A percentile compares a stretch with the other conserved stretches of the same genome.
These are phyloP conservation scores for Clepsis dumicolana DNA, from an alignment of 2,888 invertebrate genomes.

Conservation along the genomic window DNA sequence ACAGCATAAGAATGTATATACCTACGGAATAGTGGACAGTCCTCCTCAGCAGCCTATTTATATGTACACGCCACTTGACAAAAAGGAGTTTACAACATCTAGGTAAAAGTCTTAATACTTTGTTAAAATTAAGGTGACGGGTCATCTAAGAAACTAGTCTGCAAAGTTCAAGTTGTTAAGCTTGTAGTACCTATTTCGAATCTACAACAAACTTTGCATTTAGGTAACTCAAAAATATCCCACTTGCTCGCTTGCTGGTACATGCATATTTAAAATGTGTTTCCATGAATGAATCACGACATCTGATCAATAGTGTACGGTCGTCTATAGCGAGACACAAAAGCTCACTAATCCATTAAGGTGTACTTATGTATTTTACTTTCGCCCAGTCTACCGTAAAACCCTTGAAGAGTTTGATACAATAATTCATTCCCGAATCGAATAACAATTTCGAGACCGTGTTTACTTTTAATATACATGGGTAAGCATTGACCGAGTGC, in stretches of 20 bases:
- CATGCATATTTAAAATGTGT: slow-evolving; percentile 5
- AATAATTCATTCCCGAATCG: slow-evolving; percentile 15
- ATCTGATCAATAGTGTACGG: slow-evolving; percentile 22
- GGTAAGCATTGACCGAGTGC: too few relatives aligned
- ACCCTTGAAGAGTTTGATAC: slow-evolving; percentile 25
- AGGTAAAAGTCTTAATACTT: too few relatives aligned
- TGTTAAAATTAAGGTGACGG: too few relatives aligned
- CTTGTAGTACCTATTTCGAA: too few relatives aligned
- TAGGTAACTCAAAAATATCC: background rate
- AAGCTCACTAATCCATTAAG: slow-evolving; percentile 37
- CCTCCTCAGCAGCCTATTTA: too few relatives aligned
- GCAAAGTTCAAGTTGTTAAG: too few relatives aligned
- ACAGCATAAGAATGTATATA: too few relatives aligned
- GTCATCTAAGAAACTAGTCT: too few relatives aligned
- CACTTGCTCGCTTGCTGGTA: background rate
- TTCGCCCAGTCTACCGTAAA: slow-evolving; percentile 19
- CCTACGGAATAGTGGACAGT: too few relatives aligned
- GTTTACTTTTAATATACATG: slow-evolving; percentile 5
- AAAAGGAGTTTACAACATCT: too few relatives aligned
- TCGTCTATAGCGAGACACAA: slow-evolving; percentile 13
- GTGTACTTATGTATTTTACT: slow-evolving; percentile 34
- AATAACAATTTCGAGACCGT: slow-evolving; percentile 9
- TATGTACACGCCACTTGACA: too few relatives aligned
- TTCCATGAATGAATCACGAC: slow-evolving; percentile 17
- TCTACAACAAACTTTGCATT: background rate